phyloP scores from a whole-genome alignment of 2,113 vertebrate species.

The Collichthys lucidus region DNA sequence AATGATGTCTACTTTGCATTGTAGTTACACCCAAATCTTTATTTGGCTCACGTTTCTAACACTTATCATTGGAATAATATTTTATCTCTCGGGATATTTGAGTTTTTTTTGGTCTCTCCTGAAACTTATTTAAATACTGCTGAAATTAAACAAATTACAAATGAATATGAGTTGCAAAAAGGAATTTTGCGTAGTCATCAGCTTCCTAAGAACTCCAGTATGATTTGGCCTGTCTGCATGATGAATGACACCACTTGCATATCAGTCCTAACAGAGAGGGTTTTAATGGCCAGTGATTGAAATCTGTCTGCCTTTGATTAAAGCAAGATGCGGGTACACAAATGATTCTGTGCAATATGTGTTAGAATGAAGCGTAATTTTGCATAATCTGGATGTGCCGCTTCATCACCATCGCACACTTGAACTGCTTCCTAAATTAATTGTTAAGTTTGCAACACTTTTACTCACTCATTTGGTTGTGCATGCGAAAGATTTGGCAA shows the following conservation, averaged over 20 bases:
- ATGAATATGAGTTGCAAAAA: conserved; percentile 12
- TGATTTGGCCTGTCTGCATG: conserved; percentile 15
- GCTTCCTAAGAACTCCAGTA: conserved; percentile 13
- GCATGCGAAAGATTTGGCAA: neutral
- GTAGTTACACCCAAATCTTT: neutral
- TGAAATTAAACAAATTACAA: no score
- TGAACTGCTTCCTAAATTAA: conserved; percentile 2
- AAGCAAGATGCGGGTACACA: conserved; percentile 49
- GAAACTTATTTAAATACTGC: neutral
- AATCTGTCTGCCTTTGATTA: conserved; percentile 55
- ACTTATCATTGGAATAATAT: conserved; percentile 1
- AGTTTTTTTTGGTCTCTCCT: neutral
- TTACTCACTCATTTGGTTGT: neutral
- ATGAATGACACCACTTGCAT: conserved; percentile 35
- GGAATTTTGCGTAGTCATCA: conserved; percentile 5
- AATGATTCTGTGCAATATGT: conserved; percentile 36
- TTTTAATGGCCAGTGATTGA: conserved; percentile 47
- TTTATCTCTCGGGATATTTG: neutral
- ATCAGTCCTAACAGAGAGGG: conserved; percentile 17
- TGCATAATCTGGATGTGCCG: neutral
- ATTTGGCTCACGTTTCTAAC: neutral
- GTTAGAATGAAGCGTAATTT: conserved; percentile 14
- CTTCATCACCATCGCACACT: neutral
- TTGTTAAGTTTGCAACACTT: neutral
- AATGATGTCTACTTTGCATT: neutral